phyloP scores from a whole-genome alignment of 2,113 vertebrate genomes.

The Bungarus multicinctus region DNA sequence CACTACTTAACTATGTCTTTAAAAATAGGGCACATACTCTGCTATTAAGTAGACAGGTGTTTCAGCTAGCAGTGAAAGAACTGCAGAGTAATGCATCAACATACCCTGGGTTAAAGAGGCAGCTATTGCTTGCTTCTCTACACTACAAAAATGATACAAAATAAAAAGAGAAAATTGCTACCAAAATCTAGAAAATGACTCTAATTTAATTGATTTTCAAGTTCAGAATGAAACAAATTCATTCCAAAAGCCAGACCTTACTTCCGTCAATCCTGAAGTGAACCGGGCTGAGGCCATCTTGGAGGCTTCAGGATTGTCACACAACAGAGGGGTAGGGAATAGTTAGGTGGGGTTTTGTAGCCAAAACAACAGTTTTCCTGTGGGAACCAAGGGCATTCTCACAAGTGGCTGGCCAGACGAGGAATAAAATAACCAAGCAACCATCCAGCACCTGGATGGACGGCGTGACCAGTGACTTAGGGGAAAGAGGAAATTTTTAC shows the following conservation, averaged over 20 bases:
- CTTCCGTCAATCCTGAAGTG: no score
- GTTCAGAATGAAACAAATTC: neutral
- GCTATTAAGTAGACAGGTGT: neutral
- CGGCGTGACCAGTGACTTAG: no score
- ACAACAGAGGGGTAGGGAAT: no score
- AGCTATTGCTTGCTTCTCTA: neutral
- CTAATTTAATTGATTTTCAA: neutral
- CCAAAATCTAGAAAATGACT: neutral
- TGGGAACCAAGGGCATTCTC: no score
- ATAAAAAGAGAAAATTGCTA: neutral
- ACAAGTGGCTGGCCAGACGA: no score
- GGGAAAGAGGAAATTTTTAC: no score
- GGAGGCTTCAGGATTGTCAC: no score
- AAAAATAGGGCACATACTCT: neutral
- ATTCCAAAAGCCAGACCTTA: neutral
- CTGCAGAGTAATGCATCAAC: neutral
- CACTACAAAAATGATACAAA: neutral
- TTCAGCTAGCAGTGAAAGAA: neutral
- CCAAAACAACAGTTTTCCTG: no score
- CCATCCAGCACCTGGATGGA: no score
- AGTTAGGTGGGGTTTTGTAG: no score
- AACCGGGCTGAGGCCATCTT: no score
- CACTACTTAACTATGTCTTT: neutral
- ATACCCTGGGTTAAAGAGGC: neutral
- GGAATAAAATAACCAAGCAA: no score